Evolutionary conservation across 2,797 vertebrate species (phyloP), one percentile per base, ranked within the genome.

Genomic region (Chrosomus eos): DNA sequence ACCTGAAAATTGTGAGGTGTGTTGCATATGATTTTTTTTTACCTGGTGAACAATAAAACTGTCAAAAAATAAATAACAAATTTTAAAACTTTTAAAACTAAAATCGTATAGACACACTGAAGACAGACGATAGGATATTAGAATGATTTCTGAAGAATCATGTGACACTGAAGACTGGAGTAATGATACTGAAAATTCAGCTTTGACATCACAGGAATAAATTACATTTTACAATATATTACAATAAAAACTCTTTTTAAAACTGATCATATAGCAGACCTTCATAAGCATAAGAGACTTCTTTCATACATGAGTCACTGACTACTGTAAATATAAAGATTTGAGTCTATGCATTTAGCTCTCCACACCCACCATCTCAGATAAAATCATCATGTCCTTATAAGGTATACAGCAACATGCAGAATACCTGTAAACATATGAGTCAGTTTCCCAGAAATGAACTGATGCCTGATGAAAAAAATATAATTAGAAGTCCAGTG

Each of bases 401-500:
- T 55, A 88, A 53, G 84, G 82, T 10, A 26, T 10, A 26, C 45
- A 75, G 40, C 53, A 76, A 55, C 70, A 73, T 80, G 5, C 19
- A 40, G 26, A 68, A 58, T 79, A 33, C 36, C 55, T 77, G 36
- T 23, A 62, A 83, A 72, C 36, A 60, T 40, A 88, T 84, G 53
- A 81, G 45, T 81, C 67, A 33, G 74, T 82, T 87, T 87, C 66
- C 76, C 38, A 28, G 81, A 82, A 82, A 88, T 73, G 38, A 23
- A 55, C 4, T 33, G 38, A 74, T 1, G 28, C 19, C 2, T 11
- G 33, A 51, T 26, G 23, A 45, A 10, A 60, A 40, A 72, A 64
- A 18, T 40, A 26, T 60, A 23, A 48, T n/a, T 13, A 62, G 28
- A 73, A 33, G 68, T 43, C 36, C 51, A 23, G 66, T 58, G 7